phyloP scores from a whole-genome alignment of 1,140 invertebrate genomes.

The Platyscapa corneri region DNA sequence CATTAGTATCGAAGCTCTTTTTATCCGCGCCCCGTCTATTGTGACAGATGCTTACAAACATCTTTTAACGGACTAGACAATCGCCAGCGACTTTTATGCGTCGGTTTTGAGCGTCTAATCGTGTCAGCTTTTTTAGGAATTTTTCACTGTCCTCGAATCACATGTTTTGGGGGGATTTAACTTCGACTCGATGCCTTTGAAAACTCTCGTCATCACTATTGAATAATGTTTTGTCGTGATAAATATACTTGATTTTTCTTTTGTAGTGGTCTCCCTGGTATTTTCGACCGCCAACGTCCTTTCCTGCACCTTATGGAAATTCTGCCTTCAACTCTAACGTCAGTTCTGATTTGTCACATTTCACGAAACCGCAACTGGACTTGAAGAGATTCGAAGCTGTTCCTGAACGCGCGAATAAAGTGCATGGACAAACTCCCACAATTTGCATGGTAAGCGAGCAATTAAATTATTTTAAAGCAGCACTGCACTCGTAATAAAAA shows the following conservation, averaged over 20 bases:
- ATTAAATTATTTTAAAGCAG: neutral
- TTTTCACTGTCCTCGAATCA: neutral
- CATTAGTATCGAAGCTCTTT: constrained; percentile 29
- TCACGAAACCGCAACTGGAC: constrained; percentile 60
- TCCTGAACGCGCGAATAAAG: constrained; percentile 57
- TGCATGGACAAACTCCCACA: constrained; percentile 71
- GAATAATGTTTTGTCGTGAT: neutral
- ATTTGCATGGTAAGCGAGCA: constrained; percentile 68
- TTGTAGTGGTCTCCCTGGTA: constrained; percentile 70
- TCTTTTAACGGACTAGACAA: constrained; percentile 19
- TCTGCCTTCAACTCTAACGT: constrained; percentile 59
- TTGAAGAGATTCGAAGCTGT: constrained; percentile 59
- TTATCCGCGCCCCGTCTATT: neutral
- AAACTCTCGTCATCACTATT: neutral
- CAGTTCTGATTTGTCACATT: constrained; percentile 55
- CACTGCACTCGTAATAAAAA: neutral
- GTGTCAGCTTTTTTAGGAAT: neutral
- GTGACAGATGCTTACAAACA: constrained; percentile 46
- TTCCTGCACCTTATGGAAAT: constrained; percentile 52
- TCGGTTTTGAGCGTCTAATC: too few relatives aligned
- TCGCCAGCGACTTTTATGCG: neutral
- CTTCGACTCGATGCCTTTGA: neutral
- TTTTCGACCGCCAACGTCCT: constrained; percentile 64
- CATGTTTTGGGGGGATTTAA: neutral
- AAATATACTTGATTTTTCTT: constrained; percentile 40